Percentiles rank a stretch among this genome's conserved stretches.
phyloP scores from a whole-genome alignment of 2,888 invertebrate species.

The Heteromurus nitidus region DNA sequence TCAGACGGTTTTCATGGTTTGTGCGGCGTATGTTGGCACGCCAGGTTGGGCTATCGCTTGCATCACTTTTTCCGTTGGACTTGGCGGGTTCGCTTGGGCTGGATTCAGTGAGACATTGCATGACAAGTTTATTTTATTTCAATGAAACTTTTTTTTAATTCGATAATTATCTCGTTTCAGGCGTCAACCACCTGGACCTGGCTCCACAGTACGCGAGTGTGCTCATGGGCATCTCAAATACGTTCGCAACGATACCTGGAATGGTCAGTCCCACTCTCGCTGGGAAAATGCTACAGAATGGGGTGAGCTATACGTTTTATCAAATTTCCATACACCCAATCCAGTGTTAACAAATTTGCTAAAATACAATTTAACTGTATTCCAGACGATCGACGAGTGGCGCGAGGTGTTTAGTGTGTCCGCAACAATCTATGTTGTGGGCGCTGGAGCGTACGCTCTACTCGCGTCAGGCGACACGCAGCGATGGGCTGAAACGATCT shows the following conservation, averaged over 20 bases:
- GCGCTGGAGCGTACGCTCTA: conserved; percentile 87
- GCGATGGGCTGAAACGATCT: conserved; percentile 81
- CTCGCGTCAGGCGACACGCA: conserved; percentile 89
- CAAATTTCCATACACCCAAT: not conserved
- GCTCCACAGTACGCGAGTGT: conserved; percentile 94
- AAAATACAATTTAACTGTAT: not conserved
- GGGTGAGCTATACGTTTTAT: conserved; percentile 79
- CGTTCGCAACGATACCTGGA: conserved; percentile 92
- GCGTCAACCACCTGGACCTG: conserved; percentile 87
- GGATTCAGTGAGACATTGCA: conserved; percentile 92
- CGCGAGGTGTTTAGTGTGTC: conserved; percentile 90
- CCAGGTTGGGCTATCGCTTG: conserved; percentile 83
- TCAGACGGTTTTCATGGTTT: conserved; percentile 91
- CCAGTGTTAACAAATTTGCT: no score
- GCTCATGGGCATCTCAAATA: conserved; percentile 93
- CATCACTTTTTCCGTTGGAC: conserved; percentile 90
- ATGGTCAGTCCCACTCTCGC: conserved; percentile 91
- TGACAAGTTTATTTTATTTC: no score
- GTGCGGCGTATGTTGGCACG: conserved; percentile 84
- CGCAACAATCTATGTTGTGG: conserved; percentile 87
- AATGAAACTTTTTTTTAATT: no score
- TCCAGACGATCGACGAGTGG: conserved; percentile 86
- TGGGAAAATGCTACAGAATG: conserved; percentile 84
- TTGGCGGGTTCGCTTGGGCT: conserved; percentile 95
- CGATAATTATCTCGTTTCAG: not conserved